Base-by-base conservation (phyloP, 2,888 invertebrate species). In the Autographa pulchrina region DNA sequence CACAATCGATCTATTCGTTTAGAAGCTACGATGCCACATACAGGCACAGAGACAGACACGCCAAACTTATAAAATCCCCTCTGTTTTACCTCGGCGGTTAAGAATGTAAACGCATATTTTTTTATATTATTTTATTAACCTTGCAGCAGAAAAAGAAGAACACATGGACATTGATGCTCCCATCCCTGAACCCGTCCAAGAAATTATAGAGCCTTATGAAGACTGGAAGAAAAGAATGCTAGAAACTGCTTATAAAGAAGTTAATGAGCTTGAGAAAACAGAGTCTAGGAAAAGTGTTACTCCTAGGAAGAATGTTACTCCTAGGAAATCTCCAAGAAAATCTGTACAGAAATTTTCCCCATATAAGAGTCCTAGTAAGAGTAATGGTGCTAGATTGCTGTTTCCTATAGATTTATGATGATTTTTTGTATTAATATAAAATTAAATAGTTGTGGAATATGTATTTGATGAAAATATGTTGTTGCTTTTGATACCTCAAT, bases 151-250 rank as follows among this genome's bases (percentile, higher is more conserved):
- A 71, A 67, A 74, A 13, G 83, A 84, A 65, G 86, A 88, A 63
- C 70, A 77, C 32, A 92, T 92, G 90, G 92, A 93, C 13, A 63
- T 91, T 0, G 92, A 93, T 16, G 8, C 65, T 32, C 68, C 62
- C 13, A 80, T 41, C 78, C 85, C 73, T 71, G 87, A 85, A 86
- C 90, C 73, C 78, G 81, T 58, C 0, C 82, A 48, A 90, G 93
- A 82, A 86, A 86, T 1, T 79, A 83, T 93, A 61, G 97, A 97
- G 87, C 93, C 96, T 0, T 97, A 97, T 76, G 96, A 96, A 70
- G 94, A 93, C 16, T 97, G 97, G 97, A 97, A 96, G 74, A 90
- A 89, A 31, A 92, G 97, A 52, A 96, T 97, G 88, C 82, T 97
- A 20, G 92, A 95, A 74, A 86, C 91, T 13, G 96, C 97, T 0